A percentile compares a stretch with the other conserved stretches of the same genome.
phyloP scores from a whole-genome alignment of 2,888 invertebrate species.

The Athetis lepigone region DNA sequence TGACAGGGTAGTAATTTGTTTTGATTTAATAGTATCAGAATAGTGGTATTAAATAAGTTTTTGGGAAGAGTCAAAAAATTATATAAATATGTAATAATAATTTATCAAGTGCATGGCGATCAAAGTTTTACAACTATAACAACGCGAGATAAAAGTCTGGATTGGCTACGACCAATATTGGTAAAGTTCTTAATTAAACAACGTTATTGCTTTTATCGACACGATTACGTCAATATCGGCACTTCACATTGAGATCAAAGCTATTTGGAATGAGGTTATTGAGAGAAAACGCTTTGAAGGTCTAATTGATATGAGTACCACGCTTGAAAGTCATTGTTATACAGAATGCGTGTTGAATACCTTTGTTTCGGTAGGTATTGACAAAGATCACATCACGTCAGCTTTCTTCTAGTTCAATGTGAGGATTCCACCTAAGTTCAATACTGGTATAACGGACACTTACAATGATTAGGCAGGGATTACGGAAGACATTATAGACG shows the following conservation, averaged over 20 bases:
- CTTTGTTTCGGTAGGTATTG: slow-evolving; percentile 4
- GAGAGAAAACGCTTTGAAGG: slow-evolving; percentile 43
- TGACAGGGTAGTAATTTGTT: too few species aligned
- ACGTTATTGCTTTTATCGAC: slow-evolving; percentile 6
- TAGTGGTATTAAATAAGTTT: too few species aligned
- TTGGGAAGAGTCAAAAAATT: too few species aligned
- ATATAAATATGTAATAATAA: too few species aligned
- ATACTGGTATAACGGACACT: neutral
- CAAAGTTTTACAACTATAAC: neutral
- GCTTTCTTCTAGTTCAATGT: neutral
- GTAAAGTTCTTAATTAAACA: slow-evolving; percentile 7
- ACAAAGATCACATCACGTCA: neutral
- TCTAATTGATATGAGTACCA: slow-evolving; percentile 35
- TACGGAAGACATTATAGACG: too few species aligned
- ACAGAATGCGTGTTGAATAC: slow-evolving; percentile 37
- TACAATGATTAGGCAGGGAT: too few species aligned
- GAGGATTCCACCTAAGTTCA: neutral
- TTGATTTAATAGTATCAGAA: too few species aligned
- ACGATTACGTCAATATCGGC: slow-evolving; percentile 22
- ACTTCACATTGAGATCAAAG: slow-evolving; percentile 32
- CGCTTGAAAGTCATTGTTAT: slow-evolving; percentile 38
- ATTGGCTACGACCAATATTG: slow-evolving; percentile 3
- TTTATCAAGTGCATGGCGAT: neutral
- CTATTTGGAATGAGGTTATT: slow-evolving; percentile 23
- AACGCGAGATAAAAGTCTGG: neutral